A percentile compares a stretch with the other conserved stretches of the same genome.
Evolutionary conservation across 30 jellyfish, hydroid and myxozoan genomes (phyloP).

Genomic region (Aurelia sp.): DNA sequence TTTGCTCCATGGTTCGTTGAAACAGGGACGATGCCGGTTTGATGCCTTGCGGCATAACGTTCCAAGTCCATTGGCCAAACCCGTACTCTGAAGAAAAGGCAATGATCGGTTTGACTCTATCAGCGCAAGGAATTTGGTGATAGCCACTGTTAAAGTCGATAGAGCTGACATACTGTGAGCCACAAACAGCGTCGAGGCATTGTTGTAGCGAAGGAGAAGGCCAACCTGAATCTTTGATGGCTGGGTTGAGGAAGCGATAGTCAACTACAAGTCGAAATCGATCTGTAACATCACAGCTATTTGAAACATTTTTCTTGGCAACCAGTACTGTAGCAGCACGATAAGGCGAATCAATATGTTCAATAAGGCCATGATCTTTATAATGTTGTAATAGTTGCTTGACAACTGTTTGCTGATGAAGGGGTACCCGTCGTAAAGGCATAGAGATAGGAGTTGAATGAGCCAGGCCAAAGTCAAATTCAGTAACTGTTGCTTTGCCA

Average conservation of each 20-base stretch:
- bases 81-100: conserved; percentile 36
- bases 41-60: conserved; percentile 50
- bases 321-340: conserved; percentile 55
- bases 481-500: conserved; percentile 29
- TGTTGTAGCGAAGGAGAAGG: conserved; percentile 44
- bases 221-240: conserved; percentile 39
- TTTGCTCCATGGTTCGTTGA: conserved; percentile 47
- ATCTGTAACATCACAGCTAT: conserved; percentile 26
- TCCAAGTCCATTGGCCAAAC: conserved; percentile 34
- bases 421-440: conserved; percentile 54
- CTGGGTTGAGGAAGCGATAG: conserved; percentile 17
- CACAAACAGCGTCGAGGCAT: conserved; percentile 26
- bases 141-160: conserved; percentile 44
- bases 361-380: conserved; percentile 36
- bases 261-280: conserved; percentile 21
- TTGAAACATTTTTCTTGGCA: conserved; percentile 35
- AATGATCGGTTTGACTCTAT: conserved; percentile 17
- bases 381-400: conserved; percentile 17
- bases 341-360: conserved; percentile 43
- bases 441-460: conserved; percentile 39
- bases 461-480: conserved; percentile 16
- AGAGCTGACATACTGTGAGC: conserved; percentile 38
- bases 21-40: conserved; percentile 20
- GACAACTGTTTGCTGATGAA: conserved; percentile 26
- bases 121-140: conserved; percentile 13